Conservation (phyloP, 2,888 invertebrate species). For the Cantharis flavilabris region DNA sequence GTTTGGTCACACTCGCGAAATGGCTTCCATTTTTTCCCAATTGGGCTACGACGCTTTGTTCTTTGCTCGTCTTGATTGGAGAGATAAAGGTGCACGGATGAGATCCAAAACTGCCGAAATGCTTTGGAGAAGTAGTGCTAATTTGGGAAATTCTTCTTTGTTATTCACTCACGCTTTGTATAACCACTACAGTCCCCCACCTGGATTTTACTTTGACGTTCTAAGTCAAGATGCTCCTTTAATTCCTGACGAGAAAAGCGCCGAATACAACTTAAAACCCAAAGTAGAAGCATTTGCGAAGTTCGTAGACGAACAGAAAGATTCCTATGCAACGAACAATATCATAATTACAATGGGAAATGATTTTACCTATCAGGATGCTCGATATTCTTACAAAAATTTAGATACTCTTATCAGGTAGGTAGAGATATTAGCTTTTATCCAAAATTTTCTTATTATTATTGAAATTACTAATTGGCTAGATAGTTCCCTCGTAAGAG, state of each 20-base stretch:
- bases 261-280: conserved; percentile 61
- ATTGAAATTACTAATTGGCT: too few relatives aligned
- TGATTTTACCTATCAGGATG: conserved; percentile 85
- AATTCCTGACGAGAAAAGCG: conserved; percentile 59
- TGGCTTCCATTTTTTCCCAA: conserved; percentile 66
- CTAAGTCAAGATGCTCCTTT: conserved; percentile 61
- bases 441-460: too few relatives aligned
- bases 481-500: too few relatives aligned
- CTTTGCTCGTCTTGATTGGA: conserved; percentile 71
- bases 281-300: conserved; percentile 59
- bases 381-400: conserved; percentile 80
- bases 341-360: conserved; percentile 90
- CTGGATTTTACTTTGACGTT: conserved; percentile 67
- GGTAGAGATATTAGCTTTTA: too few relatives aligned
- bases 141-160: conserved; percentile 52
- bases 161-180: conserved; percentile 65
- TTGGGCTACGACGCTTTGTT: conserved; percentile 76
- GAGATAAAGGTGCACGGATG: conserved; percentile 64
- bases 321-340: conserved; percentile 68
- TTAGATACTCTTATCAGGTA: conserved; percentile 83
- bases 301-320: conserved; percentile 62
- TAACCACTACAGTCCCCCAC: conserved; percentile 62
- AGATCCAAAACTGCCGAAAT: conserved; percentile 68
- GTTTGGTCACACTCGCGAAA: conserved; percentile 78
- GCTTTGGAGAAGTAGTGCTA: conserved; percentile 69